Percentiles rank a stretch among this genome's conserved stretches.
Conservation (phyloP, 2,113 vertebrate genomes). For the Caracal caracal region DNA sequence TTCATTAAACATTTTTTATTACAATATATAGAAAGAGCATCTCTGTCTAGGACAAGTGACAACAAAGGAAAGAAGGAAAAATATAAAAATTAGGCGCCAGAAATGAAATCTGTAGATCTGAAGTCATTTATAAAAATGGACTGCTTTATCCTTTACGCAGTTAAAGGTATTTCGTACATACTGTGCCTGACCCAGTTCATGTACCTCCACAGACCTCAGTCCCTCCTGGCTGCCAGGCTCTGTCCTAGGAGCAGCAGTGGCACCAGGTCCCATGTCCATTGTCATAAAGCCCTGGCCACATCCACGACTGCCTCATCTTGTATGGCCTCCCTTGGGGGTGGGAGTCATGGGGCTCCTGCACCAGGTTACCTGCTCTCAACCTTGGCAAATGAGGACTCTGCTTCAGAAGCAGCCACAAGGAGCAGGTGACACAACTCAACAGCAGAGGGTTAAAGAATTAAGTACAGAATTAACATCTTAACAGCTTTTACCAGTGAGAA, state of each 20-base stretch:
- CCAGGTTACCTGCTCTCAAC: neutral
- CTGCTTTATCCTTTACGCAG: neutral
- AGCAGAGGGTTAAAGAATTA: too few relatives aligned
- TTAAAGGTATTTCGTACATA: neutral
- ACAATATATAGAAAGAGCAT: neutral
- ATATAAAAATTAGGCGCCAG: neutral
- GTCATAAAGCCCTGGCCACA: neutral
- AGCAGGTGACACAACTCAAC: neutral
- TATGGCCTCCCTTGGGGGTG: neutral
- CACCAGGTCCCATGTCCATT: neutral
- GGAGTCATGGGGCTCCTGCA: neutral
- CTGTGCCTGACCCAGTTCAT: too few relatives aligned
- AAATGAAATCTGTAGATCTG: neutral
- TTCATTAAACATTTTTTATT: slow-evolving; percentile 24
- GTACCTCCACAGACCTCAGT: neutral
- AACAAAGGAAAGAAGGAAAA: neutral
- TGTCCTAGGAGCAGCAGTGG: neutral
- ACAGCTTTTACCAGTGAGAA: neutral
- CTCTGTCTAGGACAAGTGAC: neutral
- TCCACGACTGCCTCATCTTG: accelerated
- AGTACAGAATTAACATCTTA: neutral
- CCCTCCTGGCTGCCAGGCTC: neutral
- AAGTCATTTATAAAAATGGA: neutral
- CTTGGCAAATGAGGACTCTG: neutral
- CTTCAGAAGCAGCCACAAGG: neutral